Evolutionary conservation across 2,888 invertebrate species (phyloP).

Genomic region (Anaspis maculata): DNA sequence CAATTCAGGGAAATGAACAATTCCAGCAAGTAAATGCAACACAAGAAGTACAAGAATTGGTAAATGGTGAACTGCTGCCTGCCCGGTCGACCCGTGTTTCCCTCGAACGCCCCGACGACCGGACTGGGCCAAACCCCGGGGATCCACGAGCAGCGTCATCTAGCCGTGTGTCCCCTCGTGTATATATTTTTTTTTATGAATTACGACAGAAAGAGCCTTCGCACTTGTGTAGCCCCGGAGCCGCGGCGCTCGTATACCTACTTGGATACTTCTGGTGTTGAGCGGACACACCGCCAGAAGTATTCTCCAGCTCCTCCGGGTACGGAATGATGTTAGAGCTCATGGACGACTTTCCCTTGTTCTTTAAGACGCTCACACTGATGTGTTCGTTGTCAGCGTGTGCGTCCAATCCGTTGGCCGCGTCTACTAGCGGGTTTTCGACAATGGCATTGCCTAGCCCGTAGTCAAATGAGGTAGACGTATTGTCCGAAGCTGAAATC

Average conservation of each 20-base stretch:
- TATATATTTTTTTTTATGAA: too few species aligned
- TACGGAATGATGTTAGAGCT: conserved; percentile 31
- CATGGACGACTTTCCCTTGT: conserved; percentile 31
- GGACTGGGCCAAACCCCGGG: conserved; percentile 13
- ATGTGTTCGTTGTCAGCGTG: conserved; percentile 44
- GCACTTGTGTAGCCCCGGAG: conserved; percentile 11
- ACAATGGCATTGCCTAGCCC: conserved; percentile 47
- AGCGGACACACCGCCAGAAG: conserved; percentile 24
- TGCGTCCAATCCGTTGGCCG: conserved; percentile 46
- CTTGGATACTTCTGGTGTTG: conserved; percentile 39
- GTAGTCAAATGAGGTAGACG: conserved; percentile 48
- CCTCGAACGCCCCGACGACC: conserved; percentile 17
- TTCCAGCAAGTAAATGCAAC: too few species aligned
- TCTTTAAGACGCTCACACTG: conserved; percentile 40
- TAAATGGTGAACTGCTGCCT: conserved; percentile 1
- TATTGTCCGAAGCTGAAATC: conserved; percentile 51
- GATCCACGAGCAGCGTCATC: conserved; percentile 6
- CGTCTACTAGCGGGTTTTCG: conserved; percentile 53
- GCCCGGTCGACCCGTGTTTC: conserved; percentile 15
- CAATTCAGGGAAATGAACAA: too few species aligned
- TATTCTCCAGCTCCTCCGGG: conserved; percentile 35
- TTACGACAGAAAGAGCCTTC: too few species aligned
- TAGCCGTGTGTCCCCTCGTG: too few species aligned
- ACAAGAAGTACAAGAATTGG: too few species aligned
- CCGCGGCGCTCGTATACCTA: conserved; percentile 31